phyloP scores from a whole-genome alignment of 2,888 invertebrate genomes.

The Zhengitettix transpicula region DNA sequence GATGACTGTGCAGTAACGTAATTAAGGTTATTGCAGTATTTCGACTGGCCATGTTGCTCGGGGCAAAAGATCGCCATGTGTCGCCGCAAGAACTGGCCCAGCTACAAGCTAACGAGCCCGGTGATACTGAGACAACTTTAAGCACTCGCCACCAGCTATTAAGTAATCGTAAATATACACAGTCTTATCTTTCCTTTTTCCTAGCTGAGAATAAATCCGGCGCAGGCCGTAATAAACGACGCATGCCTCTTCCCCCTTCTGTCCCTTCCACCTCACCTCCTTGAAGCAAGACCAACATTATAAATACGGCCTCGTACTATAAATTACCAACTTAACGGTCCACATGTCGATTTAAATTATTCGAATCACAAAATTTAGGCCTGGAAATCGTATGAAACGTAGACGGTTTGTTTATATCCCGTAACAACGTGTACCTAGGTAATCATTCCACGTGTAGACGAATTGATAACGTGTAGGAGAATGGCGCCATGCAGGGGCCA shows the following conservation, averaged over 20 bases:
- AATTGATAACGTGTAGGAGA: too few relatives aligned
- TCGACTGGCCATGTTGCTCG: too few relatives aligned
- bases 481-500: too few relatives aligned
- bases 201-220: neutral
- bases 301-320: neutral
- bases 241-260: neutral
- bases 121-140: neutral
- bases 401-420: neutral
- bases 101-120: too few relatives aligned
- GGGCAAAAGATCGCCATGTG: too few relatives aligned
- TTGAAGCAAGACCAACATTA: neutral
- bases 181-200: neutral
- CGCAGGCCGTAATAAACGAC: neutral
- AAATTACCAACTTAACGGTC: neutral
- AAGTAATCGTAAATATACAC: neutral
- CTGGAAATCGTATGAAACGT: neutral
- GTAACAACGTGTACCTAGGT: neutral
- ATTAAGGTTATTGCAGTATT: too few relatives aligned
- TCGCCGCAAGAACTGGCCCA: too few relatives aligned
- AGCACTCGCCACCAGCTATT: neutral
- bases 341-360: neutral
- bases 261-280: too few relatives aligned
- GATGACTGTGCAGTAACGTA: too few relatives aligned
- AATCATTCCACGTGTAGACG: too few relatives aligned
- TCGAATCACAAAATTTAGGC: neutral